Percentiles rank a stretch among this genome's conserved stretches.
These are phyloP conservation scores for Anser brachyrhynchus DNA, from an alignment of 2,113 vertebrate genomes.

Conservation along the genomic window DNA sequence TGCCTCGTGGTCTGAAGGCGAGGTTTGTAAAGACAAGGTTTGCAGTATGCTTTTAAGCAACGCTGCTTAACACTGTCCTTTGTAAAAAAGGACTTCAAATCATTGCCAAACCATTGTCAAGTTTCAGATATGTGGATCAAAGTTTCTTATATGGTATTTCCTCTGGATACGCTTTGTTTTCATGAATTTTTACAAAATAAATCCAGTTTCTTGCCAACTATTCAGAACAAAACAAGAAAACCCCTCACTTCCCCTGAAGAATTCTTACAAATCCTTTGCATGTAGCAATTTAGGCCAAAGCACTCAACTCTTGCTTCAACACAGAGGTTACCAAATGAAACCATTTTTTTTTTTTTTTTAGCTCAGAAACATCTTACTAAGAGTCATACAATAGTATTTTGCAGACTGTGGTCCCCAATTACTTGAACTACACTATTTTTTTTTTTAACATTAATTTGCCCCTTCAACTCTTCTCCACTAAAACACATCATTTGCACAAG, in stretches of 20 bases:
- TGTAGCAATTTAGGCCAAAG: background rate
- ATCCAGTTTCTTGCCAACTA: background rate
- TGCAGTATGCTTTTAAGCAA: background rate
- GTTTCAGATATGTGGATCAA: background rate
- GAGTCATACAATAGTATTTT: background rate
- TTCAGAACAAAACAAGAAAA: background rate
- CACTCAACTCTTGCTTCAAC: background rate
- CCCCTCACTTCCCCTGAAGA: background rate
- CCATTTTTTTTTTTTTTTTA: background rate
- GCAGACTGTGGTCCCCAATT: background rate
- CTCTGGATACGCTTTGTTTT: conserved; percentile 11
- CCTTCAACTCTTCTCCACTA: background rate
- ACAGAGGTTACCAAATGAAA: background rate
- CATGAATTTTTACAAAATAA: background rate
- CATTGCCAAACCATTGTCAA: background rate
- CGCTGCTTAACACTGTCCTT: background rate
- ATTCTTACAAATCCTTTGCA: background rate
- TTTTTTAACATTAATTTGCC: background rate
- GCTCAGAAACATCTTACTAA: background rate
- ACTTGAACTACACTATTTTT: background rate
- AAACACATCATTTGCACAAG: background rate
- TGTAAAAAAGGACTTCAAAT: background rate
- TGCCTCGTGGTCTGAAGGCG: background rate
- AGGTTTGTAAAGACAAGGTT: background rate
- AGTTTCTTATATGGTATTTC: background rate